Conservation (phyloP, 2,113 vertebrate genomes). For the Cyanoramphus novaezelandiae region DNA sequence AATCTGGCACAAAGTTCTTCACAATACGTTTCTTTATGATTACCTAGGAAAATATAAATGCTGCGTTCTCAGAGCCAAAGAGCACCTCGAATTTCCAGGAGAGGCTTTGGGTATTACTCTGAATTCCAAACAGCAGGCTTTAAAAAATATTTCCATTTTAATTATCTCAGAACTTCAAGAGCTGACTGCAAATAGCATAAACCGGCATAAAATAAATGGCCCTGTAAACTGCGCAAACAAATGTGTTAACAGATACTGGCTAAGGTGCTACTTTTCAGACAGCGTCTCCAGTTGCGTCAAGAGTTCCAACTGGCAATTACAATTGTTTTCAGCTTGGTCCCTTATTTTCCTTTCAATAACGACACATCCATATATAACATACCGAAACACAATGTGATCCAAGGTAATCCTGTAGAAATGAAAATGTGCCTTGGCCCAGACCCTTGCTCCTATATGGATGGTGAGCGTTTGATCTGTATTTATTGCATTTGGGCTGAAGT, state of each 20-base stretch:
- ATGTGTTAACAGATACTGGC: neutral
- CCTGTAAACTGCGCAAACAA: neutral
- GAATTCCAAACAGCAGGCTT: neutral
- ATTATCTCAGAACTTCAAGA: neutral
- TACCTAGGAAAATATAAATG: neutral
- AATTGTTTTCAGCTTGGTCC: neutral
- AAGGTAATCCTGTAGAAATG: conserved; percentile 21
- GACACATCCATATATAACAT: neutral
- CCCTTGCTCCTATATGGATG: neutral
- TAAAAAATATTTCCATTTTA: neutral
- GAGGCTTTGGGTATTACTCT: neutral
- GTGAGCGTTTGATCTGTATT: conserved; percentile 51
- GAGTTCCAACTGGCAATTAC: neutral
- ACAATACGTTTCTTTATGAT: neutral
- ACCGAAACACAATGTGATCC: neutral
- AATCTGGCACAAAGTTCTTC: neutral
- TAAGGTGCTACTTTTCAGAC: neutral
- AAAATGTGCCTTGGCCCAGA: conserved; percentile 20
- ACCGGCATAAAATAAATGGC: neutral
- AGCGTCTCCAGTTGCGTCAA: neutral
- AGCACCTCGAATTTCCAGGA: neutral
- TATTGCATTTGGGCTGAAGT: conserved; percentile 19
- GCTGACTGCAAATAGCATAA: neutral
- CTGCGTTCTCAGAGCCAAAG: neutral
- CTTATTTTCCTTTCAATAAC: neutral